Evolutionary conservation across 2,113 vertebrate genomes (phyloP), one percentile per base, ranked within the genome.

Genomic region (Pelecanus crispus): DNA sequence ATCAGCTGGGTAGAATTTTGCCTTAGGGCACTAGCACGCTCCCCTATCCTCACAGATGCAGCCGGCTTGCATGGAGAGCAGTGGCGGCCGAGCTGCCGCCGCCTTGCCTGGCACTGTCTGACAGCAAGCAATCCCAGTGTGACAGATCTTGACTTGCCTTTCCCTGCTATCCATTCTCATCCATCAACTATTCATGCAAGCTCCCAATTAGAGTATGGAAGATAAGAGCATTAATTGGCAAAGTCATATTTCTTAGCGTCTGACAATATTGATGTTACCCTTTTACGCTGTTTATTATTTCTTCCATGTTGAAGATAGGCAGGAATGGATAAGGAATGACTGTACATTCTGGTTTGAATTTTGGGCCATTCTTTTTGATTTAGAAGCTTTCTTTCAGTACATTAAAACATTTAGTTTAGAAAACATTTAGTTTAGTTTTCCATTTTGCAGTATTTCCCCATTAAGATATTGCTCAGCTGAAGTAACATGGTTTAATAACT

Each of bases 1-100:
- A 75, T 47, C 66, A 88, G 58, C 71, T 8, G 77, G 55, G 68
- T 74, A 71, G 72, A 16, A 42, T 31, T 47, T 70, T 7, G 28
- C 62, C 49, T 59, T 3, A 10, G 79, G 85, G 81, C 14, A 15
- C 19, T 32, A 58, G 52, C 56, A 8, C 0, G 1, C n/a, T 77
- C 40, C 50, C 13, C 19, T 21, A 24, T 32, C 62, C 74, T 17
- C 0, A 1, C 52, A 63, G 79, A 44, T 22, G 40, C 81, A 67
- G 87, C 58, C 1, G 1, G n/a, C 49, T 38, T 10, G 29, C 3
- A 0, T 1, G 7, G 56, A 44, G 89, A 86, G 56, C 73, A 0
- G 10, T 17, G 63, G 9, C 1, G 0, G 73, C 63, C 2, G 0
- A 85, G 82, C 73, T 0, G 0, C 44, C 0, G 0, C 44, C 1